Evolutionary conservation across 2,113 vertebrate genomes (phyloP), one percentile per base, ranked within the genome.

Genomic region (Pteropus alecto): DNA sequence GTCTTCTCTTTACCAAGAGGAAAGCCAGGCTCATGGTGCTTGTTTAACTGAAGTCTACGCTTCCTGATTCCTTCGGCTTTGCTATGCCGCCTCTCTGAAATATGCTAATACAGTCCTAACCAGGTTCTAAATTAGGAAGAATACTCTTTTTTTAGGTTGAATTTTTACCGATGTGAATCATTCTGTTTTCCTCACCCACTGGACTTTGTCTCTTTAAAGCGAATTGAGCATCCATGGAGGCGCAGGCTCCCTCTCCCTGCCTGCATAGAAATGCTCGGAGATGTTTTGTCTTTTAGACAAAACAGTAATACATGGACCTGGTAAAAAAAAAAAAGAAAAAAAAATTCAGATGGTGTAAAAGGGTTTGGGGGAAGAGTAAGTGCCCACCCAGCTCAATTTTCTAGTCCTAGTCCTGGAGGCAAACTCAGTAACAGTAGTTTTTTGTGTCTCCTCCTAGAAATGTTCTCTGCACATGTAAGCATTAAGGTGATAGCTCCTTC

Each of bases 111-210:
- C 71, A 38, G 73, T 43, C 87, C 85, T 81, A 85, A 74, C 71
- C 81, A 68, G 90, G 70, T 94, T 91, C 94, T 83, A 95, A 94
- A 84, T 94, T 63, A 84, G 97, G 92, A 97, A 87, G 74, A 70
- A 63, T 78, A 16, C 33, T 90, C 83, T 91, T 94, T 95, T 96
- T 89, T 67, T 79, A 33, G 93, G 94, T 61, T 90, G 96, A 94
- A 95, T 92, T 97, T 96, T 96, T 90, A 84, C 82, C 48, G 9
- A 61, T 76, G 77, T 97, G 96, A 95, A 73, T 97, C 95, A 95
- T 94, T 51, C 65, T 65, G 76, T 51, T 77, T 95, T 35, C 94
- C 94, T 96, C 81, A 85, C 88, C 93, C 91, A 77, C 88, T 86
- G 95, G 91, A 95, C 94, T 93, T 91, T 30, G 95, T 65, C 76